These are phyloP conservation scores for Coptodon bakossiorum DNA, from an alignment of 2,113 vertebrate genomes.

Conservation along the genomic window DNA sequence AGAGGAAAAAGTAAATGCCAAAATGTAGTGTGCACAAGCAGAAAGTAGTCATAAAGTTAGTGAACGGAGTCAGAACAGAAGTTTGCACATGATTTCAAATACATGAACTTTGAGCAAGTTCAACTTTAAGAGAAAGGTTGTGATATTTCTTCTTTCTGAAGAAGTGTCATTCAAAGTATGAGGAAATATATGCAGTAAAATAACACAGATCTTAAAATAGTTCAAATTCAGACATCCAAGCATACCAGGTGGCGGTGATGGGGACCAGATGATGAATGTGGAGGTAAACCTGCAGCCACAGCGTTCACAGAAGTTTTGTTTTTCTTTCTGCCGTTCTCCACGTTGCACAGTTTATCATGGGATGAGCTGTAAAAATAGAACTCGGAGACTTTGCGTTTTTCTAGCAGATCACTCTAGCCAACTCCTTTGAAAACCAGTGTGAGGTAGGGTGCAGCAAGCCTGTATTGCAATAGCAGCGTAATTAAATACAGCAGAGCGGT, in stretches of 20 bases:
- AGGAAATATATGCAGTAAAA: not conserved
- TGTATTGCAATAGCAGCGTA: not conserved
- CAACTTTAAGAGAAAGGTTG: not conserved
- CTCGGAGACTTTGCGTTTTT: not conserved
- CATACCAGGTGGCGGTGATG: not conserved
- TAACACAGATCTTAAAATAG: not conserved
- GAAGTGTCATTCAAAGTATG: not conserved
- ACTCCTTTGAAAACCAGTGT: not conserved
- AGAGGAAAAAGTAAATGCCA: not conserved
- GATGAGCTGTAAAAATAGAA: not conserved
- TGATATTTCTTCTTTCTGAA: not conserved
- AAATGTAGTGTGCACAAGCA: not conserved
- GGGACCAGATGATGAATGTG: not conserved
- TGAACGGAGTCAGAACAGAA: not conserved
- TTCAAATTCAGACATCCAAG: not conserved
- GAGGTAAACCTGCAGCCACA: not conserved
- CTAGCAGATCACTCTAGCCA: not conserved
- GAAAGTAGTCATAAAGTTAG: not conserved
- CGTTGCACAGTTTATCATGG: not conserved
- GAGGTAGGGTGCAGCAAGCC: not conserved
- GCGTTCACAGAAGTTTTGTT: not conserved
- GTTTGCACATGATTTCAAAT: not conserved
- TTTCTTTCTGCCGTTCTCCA: not conserved
- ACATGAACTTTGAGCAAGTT: not conserved
- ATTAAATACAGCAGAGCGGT: not conserved